Evolutionary conservation across 2,888 invertebrate genomes (phyloP).

Genomic region (Lasiommata megera): DNA sequence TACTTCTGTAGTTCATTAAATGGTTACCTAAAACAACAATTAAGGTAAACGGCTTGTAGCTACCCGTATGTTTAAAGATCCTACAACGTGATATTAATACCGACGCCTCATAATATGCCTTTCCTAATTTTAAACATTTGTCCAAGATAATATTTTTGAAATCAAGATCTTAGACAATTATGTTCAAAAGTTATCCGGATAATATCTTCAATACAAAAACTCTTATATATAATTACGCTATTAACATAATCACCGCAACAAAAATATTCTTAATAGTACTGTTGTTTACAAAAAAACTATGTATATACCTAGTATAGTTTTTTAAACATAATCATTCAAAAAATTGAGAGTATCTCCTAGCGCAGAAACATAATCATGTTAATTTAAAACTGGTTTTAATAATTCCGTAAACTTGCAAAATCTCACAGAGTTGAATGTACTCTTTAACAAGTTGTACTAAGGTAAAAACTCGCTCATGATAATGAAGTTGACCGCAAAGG

Average conservation of each 20-base stretch:
- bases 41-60: too few species aligned
- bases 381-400: slow-evolving; percentile 25
- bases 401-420: slow-evolving; percentile 22
- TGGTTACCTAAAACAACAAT: too few species aligned
- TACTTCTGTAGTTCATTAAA: too few species aligned
- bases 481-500: not conserved
- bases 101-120: too few species aligned
- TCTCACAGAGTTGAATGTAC: slow-evolving; percentile 19
- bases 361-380: slow-evolving; percentile 10
- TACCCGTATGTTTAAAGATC: too few species aligned
- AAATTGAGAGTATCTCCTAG: slow-evolving; percentile 16
- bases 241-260: not conserved
- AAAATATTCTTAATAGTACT: not conserved
- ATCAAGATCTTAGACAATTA: too few species aligned
- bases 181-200: not conserved
- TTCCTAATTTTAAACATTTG: too few species aligned
- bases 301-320: too few species aligned
- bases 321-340: slow-evolving; percentile 1
- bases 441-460: slow-evolving; percentile 12
- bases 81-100: too few species aligned
- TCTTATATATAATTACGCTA: not conserved
- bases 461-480: not conserved
- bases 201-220: not conserved
- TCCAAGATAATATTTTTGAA: too few species aligned
- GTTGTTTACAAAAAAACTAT: too few species aligned